Conservation (phyloP, 2,113 vertebrate species). For the Takifugu flavidus region DNA sequence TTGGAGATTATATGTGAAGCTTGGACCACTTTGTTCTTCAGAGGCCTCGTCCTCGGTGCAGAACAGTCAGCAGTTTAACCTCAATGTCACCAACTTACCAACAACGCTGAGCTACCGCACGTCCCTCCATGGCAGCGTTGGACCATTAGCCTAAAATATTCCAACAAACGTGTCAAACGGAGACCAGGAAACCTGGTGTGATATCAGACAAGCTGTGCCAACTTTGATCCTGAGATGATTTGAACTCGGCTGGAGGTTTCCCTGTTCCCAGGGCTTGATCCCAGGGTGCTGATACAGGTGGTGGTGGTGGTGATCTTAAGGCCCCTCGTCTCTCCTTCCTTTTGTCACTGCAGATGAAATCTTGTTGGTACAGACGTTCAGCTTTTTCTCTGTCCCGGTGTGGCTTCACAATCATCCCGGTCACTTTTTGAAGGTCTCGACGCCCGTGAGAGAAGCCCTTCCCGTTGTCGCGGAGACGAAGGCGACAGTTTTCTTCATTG, state of each 20-base stretch:
- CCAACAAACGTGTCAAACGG: no score
- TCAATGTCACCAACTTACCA: no score
- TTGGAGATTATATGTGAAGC: conserved; percentile 59
- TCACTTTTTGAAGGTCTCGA: conserved; percentile 23
- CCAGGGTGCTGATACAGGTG: not conserved
- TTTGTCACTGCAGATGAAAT: conserved; percentile 25
- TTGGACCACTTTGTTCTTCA: conserved; percentile 57
- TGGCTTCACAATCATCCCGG: conserved; percentile 17
- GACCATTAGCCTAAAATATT: no score
- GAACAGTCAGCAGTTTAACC: not conserved
- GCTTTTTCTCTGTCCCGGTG: conserved; percentile 27
- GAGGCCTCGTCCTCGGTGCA: not conserved
- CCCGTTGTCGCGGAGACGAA: not conserved
- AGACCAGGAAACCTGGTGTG: no score
- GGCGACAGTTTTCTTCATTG: conserved; percentile 39
- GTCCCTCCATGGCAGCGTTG: no score
- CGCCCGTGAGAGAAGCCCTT: conserved; percentile 2
- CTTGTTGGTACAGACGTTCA: conserved; percentile 38
- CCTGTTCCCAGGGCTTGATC: not conserved
- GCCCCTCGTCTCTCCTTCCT: conserved; percentile 24
- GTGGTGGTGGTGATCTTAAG: not conserved
- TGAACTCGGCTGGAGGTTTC: no score
- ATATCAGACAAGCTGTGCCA: no score
- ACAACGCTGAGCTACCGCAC: no score
- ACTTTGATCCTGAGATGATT: no score